Conservation (phyloP, 1,140 invertebrate genomes). For the Macrobrachium rosenbergii region DNA sequence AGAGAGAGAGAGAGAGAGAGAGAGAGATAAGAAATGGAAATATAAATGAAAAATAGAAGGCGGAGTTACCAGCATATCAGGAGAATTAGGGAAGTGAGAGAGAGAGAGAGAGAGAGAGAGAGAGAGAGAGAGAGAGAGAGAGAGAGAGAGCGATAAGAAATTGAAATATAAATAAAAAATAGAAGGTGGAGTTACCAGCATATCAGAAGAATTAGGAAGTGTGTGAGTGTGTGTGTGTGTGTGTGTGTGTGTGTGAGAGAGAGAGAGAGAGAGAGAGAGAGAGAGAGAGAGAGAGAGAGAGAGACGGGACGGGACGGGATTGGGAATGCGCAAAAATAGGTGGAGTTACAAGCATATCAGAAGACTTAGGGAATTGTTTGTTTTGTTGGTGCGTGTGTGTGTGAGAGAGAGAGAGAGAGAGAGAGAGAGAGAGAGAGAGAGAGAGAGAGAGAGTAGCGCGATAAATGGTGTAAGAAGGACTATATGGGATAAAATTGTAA, state of each 20-base stretch:
- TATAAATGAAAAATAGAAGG: background rate
- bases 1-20: background rate
- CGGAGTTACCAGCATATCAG: background rate
- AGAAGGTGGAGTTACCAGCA: background rate
- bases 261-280: too few relatives aligned
- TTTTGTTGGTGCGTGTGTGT: too few relatives aligned
- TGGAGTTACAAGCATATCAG: too few relatives aligned
- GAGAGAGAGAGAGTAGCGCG: background rate
- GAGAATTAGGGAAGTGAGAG: too few relatives aligned
- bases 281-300: constrained; percentile 1
- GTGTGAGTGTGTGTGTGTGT: too few relatives aligned
- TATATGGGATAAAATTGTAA: too few relatives aligned
- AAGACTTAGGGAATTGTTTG: too few relatives aligned
- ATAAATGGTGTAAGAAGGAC: background rate
- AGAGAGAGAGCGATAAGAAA: background rate
- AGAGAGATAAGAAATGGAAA: background rate
- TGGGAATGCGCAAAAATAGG: too few relatives aligned
- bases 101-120: background rate
- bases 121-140: background rate
- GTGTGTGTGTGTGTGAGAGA: too few relatives aligned
- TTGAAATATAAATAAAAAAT: background rate
- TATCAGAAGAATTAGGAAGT: background rate
- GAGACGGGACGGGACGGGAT: too few relatives aligned
- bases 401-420: background rate
- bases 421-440: constrained; percentile 7